These are phyloP conservation scores for Batillaria attramentaria DNA, from an alignment of 1,140 invertebrate genomes.

Conservation along the genomic window DNA sequence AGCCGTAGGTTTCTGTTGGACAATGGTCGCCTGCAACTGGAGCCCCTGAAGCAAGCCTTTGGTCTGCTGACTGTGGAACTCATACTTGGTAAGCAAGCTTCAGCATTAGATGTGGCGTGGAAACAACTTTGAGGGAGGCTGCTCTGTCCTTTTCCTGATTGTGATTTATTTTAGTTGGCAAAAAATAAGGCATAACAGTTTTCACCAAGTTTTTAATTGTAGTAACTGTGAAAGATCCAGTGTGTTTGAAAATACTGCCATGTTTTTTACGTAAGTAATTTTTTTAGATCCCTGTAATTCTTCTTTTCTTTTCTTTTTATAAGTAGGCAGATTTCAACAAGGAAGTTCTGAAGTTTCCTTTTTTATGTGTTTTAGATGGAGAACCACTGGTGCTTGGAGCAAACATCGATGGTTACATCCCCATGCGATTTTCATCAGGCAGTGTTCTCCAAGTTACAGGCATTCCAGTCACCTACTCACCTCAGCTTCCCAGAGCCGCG, in stretches of 20 bases:
- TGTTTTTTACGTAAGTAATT: too few species aligned
- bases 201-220: too few species aligned
- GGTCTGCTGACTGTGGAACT: conserved; percentile 60
- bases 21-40: conserved; percentile 60
- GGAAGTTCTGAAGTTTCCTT: background rate
- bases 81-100: conserved; percentile 53
- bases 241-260: too few species aligned
- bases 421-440: conserved; percentile 58
- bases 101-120: too few species aligned
- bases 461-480: conserved; percentile 17
- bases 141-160: too few species aligned
- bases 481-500: too few species aligned
- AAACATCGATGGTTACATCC: conserved; percentile 68
- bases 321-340: too few species aligned
- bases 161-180: too few species aligned
- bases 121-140: background rate
- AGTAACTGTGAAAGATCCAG: too few species aligned
- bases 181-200: too few species aligned
- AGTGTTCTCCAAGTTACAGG: conserved; percentile 54
- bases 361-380: conserved; percentile 51
- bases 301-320: too few species aligned
- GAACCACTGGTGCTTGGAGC: conserved; percentile 57
- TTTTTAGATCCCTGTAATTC: too few species aligned
- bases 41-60: conserved; percentile 58
- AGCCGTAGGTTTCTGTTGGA: conserved; percentile 61